A percentile compares a stretch with the other conserved stretches of the same genome.
Conservation (phyloP, 1,140 invertebrate genomes). For the Ostrea edulis region DNA sequence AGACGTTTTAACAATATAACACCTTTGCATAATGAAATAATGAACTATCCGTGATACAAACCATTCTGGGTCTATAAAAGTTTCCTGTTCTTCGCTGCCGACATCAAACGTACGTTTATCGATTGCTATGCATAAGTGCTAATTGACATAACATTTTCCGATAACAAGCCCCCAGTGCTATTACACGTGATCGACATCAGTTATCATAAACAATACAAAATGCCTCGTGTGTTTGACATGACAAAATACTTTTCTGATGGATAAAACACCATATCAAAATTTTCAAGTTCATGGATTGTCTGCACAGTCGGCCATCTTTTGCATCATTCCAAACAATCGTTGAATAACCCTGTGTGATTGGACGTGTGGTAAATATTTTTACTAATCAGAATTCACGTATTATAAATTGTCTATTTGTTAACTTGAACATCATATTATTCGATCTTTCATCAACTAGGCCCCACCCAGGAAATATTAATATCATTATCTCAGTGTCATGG, state of each 20-base stretch:
- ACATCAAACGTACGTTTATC: not conserved
- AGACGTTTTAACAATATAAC: no score
- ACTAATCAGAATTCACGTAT: slow-evolving; percentile 5
- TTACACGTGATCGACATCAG: not conserved
- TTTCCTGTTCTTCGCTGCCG: not conserved
- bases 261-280: not conserved
- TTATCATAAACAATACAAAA: not conserved
- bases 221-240: not conserved
- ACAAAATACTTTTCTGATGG: not conserved
- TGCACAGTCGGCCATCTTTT: not conserved
- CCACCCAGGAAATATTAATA: no score
- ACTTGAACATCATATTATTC: not conserved
- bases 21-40: no score
- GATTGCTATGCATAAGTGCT: not conserved
- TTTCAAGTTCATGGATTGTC: slow-evolving; percentile 6
- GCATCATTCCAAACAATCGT: not conserved
- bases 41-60: not conserved
- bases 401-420: not conserved
- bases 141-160: not conserved
- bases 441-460: not conserved
- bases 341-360: not conserved
- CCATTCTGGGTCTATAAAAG: not conserved
- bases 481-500: no score
- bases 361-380: not conserved
- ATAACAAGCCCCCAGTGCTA: not conserved